A percentile compares a stretch with the other conserved stretches of the same genome.
These are phyloP conservation scores for Odontothrips loti DNA, from an alignment of 2,888 invertebrate species.

Conservation along the genomic window DNA sequence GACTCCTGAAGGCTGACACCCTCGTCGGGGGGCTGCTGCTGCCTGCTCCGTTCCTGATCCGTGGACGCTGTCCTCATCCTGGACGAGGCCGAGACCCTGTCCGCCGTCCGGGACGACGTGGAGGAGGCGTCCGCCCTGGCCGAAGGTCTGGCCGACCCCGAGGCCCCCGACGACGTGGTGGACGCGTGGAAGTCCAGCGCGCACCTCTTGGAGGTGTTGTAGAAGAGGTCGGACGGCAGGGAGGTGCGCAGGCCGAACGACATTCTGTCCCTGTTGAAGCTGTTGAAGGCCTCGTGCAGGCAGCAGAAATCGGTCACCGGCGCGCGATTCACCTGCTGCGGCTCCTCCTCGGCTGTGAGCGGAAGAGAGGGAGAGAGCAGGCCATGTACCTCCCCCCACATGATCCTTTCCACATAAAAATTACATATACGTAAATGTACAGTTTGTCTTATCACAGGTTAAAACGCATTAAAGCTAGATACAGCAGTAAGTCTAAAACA, in stretches of 20 bases:
- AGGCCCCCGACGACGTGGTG: neutral
- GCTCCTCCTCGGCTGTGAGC: neutral
- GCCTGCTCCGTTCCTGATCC: too few relatives aligned
- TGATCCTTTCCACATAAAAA: too few relatives aligned
- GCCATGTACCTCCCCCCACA: too few relatives aligned
- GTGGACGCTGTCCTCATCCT: too few relatives aligned
- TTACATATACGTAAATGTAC: too few relatives aligned
- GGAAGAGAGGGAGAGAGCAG: neutral
- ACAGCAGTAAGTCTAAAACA: too few relatives aligned
- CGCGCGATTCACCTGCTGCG: neutral
- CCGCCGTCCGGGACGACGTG: too few relatives aligned
- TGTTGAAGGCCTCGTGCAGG: constrained; percentile 22
- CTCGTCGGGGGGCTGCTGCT: too few relatives aligned
- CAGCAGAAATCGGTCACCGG: neutral
- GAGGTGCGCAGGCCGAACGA: neutral
- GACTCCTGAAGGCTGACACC: too few relatives aligned
- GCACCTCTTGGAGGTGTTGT: constrained; percentile 3
- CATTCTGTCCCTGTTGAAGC: constrained; percentile 16
- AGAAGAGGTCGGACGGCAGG: neutral
- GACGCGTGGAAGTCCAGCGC: constrained; percentile 10
- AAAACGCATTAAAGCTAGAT: too few relatives aligned
- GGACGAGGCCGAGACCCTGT: too few relatives aligned
- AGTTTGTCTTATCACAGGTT: too few relatives aligned
- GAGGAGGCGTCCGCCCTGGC: neutral
- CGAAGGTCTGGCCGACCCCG: neutral